Evolutionary conservation across 2,797 vertebrate genomes (phyloP).

Genomic region (Eulemur rubriventer): DNA sequence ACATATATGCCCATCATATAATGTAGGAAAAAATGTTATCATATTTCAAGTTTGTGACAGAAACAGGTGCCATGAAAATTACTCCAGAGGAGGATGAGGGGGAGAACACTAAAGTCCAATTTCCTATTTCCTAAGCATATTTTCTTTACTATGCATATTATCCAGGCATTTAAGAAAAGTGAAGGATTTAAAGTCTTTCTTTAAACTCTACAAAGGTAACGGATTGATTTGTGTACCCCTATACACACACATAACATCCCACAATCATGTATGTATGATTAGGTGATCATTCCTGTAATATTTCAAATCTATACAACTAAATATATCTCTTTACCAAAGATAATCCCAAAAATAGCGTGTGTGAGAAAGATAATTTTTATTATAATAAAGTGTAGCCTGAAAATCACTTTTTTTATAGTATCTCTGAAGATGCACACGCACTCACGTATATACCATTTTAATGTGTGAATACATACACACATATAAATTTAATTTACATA

Average conservation of each 20-base stretch:
- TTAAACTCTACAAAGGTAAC: background rate
- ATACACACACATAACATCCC: background rate
- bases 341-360: background rate
- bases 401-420: background rate
- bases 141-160: background rate
- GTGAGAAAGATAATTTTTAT: background rate
- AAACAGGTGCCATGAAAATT: slow-evolving; percentile 14
- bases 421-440: background rate
- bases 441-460: background rate
- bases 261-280: background rate
- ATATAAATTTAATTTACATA: background rate
- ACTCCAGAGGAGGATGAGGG: slow-evolving; percentile 19
- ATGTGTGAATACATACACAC: background rate
- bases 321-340: background rate
- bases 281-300: background rate
- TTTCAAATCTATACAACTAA: slow-evolving; percentile 5
- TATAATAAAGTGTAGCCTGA: background rate
- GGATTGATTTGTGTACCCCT: background rate
- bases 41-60: background rate
- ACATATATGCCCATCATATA: background rate
- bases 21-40: background rate
- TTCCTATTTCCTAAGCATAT: background rate
- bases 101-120: background rate
- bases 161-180: background rate
- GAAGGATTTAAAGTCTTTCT: background rate